phyloP scores from a whole-genome alignment of 2,113 vertebrate genomes.

The Cynocephalus volans region DNA sequence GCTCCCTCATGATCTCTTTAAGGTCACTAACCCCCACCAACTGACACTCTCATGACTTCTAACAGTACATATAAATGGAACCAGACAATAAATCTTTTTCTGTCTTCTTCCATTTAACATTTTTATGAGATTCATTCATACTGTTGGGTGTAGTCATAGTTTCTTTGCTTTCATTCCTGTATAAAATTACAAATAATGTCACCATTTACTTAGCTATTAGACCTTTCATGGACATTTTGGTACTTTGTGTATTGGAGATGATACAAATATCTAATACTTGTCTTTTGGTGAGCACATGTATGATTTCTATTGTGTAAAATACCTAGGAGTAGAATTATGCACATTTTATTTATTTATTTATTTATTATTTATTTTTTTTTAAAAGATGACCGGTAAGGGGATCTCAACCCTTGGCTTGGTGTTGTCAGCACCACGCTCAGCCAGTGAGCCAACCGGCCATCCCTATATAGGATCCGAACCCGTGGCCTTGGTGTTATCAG shows the following conservation, averaged over 20 bases:
- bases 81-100: not conserved
- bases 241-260: not conserved
- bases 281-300: not conserved
- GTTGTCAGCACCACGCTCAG: too few species aligned
- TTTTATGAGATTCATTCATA: not conserved
- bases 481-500: too few species aligned
- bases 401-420: too few species aligned
- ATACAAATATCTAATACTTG: not conserved
- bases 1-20: not conserved
- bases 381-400: too few species aligned
- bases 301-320: conserved; percentile 1
- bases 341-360: too few species aligned
- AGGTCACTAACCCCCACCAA: not conserved
- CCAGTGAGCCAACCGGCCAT: too few species aligned
- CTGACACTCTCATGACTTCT: not conserved
- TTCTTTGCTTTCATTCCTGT: not conserved
- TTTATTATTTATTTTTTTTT: too few species aligned
- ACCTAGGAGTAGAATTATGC: not conserved
- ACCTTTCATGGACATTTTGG: not conserved
- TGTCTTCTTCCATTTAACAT: not conserved
- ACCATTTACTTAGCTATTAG: not conserved
- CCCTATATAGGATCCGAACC: too few species aligned
- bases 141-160: not conserved
- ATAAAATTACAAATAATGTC: not conserved
- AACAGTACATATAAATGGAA: not conserved